Evolutionary conservation across 2,797 vertebrate genomes (phyloP), one percentile per base, ranked within the genome.

Genomic region (Podarcis lilfordi): DNA sequence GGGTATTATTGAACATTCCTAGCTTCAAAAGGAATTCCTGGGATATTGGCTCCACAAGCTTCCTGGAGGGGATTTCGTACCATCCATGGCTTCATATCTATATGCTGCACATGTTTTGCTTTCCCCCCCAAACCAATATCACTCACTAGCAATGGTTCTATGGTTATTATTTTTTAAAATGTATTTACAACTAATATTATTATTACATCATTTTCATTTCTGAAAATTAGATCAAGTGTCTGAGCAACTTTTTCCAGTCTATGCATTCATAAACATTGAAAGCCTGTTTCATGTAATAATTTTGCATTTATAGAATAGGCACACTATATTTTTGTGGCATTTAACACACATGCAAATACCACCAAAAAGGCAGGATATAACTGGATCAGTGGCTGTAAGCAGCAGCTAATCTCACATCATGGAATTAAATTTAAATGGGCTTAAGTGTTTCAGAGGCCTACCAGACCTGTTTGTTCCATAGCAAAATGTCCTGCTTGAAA

Each of bases 31-130:
- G 59, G 83, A 80, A 87, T 66, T 25, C n/a, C 32, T n/a, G 1
- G 85, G 77, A 10, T 72, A 17, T 83, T 91, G 69, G 80, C 91
- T 89, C 82, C 85, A 0, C 68, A 80, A 87, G 37, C 88, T 92
- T 92, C 64, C 92, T 37, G 15, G 0, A 74, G 89, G 83, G 92
- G 45, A 89, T 95, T 93, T 93, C 86, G 77, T 64, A 86, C 89
- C 89, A 93, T 81, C 87, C 25, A 13, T 84, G 83, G 79, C 84
- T 94, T 92, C 45, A 69, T 89, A 89, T 95, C 91, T 94, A 80
- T 93, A 71, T 32, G 77, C 85, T 91, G 76, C 82, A 92, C 2
- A 3, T 82, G 78, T 89, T 88, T 84, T 91, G 85, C 88, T 88
- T 35, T 64, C 55, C 5, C n/a, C 32, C 32, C 11, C 79, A 91